Base-by-base conservation (phyloP, 1,140 invertebrate species). In the Drosophila pachea region DNA sequence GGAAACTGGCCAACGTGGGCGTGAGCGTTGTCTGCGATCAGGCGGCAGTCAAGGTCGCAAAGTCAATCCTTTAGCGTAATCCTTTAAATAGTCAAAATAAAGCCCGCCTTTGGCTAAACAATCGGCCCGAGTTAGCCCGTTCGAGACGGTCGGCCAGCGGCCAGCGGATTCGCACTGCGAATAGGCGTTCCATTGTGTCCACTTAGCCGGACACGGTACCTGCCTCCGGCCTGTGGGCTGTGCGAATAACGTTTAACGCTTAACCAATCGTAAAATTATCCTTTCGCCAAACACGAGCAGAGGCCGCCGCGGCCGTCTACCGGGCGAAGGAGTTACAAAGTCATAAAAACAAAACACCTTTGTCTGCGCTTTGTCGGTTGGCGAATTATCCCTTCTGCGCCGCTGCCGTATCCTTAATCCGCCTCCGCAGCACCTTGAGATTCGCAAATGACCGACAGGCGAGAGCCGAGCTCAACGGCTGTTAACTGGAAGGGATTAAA, bases 281-380 rank as follows among this genome's bases (percentile, higher is more conserved):
- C 81, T 86, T 84, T 84, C 84, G 78, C 74, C 22, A 42, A 74
- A 64, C 83, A 82, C 77, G 76, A 73, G 69, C 63, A 67, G 40
- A 43, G 5, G 12, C 40, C 48, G 31, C 43, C 12, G 45, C 32
- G 14, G n/a, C 31, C 60, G 69, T 68, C 73, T 64, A 67, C 71
- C 60, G 49, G 68, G 55, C 58, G 79, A 88, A 88, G 86, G 86
- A 88, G 86, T 88, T 88, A 76, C 86, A 76, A 84, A 87, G 81
- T 78, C 73, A 78, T 88, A 88, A 88, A 88, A 86, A 88, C 86
- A 88, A 88, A 88, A 88, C 86, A 88, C 86, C 86, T 87, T 88
- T 88, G 78, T 87, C 65, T 71, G 22, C 22, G 45, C 73, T 73
- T 76, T 83, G 81, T 84, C 73, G 76, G 81, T 86, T 81, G 58